phyloP scores from a whole-genome alignment of 2,797 vertebrate species.

The Pangasius krempfi region DNA sequence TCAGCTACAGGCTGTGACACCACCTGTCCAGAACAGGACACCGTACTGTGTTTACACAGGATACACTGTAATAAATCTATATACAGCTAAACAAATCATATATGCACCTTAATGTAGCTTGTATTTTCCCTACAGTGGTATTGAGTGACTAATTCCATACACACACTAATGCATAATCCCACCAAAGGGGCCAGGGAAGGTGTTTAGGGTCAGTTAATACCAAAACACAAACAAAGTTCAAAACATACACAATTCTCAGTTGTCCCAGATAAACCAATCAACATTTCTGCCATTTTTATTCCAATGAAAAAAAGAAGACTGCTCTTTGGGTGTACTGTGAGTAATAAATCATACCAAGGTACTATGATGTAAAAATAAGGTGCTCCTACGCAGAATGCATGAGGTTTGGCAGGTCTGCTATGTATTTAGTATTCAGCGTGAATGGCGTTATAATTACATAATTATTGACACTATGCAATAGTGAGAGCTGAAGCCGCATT shows the following conservation, averaged over 20 bases:
- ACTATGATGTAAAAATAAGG: background rate
- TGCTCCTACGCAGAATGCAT: background rate
- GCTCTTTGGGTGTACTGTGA: background rate
- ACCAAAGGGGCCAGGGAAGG: too few species aligned
- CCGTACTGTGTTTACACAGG: background rate
- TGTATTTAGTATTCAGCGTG: background rate
- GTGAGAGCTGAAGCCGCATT: background rate
- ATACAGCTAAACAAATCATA: background rate
- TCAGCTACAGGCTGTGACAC: slow-evolving; percentile 75
- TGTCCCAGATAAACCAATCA: background rate
- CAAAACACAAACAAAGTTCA: background rate
- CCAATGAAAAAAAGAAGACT: background rate
- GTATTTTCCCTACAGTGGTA: background rate
- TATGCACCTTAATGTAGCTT: background rate
- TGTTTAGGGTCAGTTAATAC: background rate
- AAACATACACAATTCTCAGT: background rate
- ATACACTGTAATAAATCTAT: background rate
- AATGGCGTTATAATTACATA: background rate
- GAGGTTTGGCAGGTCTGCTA: background rate
- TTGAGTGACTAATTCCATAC: background rate
- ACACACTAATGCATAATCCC: background rate
- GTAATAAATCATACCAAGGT: background rate
- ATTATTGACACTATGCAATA: background rate
- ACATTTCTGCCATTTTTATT: background rate
- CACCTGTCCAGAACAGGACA: slow-evolving; percentile 48